Conservation (phyloP, 2,797 vertebrate genomes). For the Pangasius djambal region DNA sequence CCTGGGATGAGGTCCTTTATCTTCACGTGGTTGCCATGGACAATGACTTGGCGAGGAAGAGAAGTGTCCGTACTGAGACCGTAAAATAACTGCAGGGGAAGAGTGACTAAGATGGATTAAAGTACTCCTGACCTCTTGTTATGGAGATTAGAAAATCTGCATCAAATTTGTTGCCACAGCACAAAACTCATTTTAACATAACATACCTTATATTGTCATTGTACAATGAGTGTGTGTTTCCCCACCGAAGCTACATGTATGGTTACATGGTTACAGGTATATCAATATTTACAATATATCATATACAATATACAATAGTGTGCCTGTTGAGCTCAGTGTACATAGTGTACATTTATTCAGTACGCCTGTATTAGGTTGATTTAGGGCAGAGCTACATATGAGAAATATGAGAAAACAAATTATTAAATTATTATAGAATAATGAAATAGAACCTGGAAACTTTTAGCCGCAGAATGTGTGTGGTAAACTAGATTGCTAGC, state of each 20-base stretch:
- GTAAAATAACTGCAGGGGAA: slow-evolving; percentile 73
- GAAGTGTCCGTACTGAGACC: slow-evolving; percentile 59
- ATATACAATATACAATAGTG: background rate
- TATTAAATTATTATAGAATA: background rate
- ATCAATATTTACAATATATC: background rate
- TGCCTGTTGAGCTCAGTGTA: background rate
- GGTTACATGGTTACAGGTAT: background rate
- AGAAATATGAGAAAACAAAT: background rate
- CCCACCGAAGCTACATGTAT: background rate
- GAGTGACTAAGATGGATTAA: background rate
- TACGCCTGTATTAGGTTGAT: background rate
- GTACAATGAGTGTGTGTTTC: background rate
- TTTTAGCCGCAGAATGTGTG: background rate
- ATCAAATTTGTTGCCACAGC: background rate
- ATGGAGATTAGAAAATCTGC: background rate
- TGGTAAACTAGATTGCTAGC: background rate
- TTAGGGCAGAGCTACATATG: background rate
- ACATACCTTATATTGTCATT: background rate
- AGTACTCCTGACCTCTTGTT: background rate
- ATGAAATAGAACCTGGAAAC: background rate
- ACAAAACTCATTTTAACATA: background rate
- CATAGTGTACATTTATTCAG: background rate
- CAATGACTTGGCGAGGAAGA: slow-evolving; percentile 61
- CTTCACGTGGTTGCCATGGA: slow-evolving; percentile 68
- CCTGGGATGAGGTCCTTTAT: slow-evolving; percentile 81